Percentiles rank a stretch among this genome's conserved stretches.
Conservation (phyloP, 2,888 invertebrate species). For the Xestia ashworthii region DNA sequence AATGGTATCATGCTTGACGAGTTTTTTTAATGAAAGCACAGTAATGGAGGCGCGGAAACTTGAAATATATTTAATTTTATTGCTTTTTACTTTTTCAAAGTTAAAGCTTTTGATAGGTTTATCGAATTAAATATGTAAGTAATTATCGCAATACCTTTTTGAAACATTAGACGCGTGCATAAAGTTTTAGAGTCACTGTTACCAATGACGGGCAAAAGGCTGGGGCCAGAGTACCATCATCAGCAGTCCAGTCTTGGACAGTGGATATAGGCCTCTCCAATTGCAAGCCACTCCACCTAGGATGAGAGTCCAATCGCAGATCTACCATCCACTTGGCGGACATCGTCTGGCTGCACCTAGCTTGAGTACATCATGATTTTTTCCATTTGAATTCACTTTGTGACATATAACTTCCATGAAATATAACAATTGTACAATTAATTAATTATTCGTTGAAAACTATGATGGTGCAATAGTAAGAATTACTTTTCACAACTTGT, state of each 20-base stretch:
- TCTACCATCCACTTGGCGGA: neutral
- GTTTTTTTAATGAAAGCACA: constrained; percentile 49
- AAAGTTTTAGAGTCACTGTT: neutral
- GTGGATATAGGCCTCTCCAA: neutral
- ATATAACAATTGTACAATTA: neutral
- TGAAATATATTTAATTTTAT: constrained; percentile 15
- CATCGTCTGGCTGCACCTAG: neutral
- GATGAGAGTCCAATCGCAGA: too few relatives aligned
- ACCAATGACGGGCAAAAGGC: neutral
- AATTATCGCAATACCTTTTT: neutral
- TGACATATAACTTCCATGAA: neutral
- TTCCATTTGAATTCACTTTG: neutral
- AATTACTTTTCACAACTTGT: neutral
- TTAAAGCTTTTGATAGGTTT: neutral
- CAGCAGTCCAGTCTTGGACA: neutral
- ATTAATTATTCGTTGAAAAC: neutral
- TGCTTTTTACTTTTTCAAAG: constrained; percentile 6
- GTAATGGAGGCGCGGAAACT: constrained; percentile 27
- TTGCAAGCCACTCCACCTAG: too few relatives aligned
- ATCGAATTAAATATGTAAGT: neutral
- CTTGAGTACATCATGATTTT: neutral
- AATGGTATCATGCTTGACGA: constrained; percentile 37
- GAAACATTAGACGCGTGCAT: neutral
- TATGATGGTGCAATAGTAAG: neutral
- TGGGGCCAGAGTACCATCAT: neutral